phyloP scores from a whole-genome alignment of 2,113 vertebrate genomes.

The Gambusia holbrooki region DNA sequence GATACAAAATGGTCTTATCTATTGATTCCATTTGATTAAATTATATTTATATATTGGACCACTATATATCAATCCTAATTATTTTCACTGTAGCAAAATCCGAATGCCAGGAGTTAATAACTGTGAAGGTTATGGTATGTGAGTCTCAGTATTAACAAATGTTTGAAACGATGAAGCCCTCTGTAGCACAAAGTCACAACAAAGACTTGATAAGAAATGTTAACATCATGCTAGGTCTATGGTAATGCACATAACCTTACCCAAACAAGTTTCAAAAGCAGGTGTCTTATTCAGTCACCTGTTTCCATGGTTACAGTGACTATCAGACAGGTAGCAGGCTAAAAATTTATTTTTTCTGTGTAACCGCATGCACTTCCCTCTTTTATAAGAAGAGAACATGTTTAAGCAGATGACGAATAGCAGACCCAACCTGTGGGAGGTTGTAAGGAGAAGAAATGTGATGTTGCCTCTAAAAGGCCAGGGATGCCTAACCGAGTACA shows the following conservation, averaged over 20 bases:
- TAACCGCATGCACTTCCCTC: conserved; percentile 22
- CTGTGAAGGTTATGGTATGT: conserved; percentile 14
- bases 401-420: conserved; percentile 54
- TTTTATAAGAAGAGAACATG: conserved; percentile 41
- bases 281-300: conserved; percentile 43
- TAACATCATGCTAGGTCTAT: conserved; percentile 12
- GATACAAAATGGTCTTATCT: background rate
- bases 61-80: background rate
- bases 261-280: conserved; percentile 43
- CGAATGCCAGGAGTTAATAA: background rate
- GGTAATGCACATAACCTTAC: conserved; percentile 31
- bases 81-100: background rate
- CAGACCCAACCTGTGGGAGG: conserved; percentile 41
- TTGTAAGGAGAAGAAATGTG: conserved; percentile 26
- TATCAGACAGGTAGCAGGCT: conserved; percentile 44
- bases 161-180: too few species aligned
- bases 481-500: conserved; percentile 21
- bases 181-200: too few species aligned
- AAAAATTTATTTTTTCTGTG: conserved; percentile 50
- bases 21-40: background rate
- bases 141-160: conserved; percentile 2
- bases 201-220: conserved; percentile 10
- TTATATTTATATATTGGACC: background rate
- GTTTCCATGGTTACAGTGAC: conserved; percentile 71
- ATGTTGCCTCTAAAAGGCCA: conserved; percentile 20